Percentiles rank a stretch among this genome's conserved stretches.
Conservation (phyloP, 2,888 invertebrate species). For the Limnephilus lunatus region DNA sequence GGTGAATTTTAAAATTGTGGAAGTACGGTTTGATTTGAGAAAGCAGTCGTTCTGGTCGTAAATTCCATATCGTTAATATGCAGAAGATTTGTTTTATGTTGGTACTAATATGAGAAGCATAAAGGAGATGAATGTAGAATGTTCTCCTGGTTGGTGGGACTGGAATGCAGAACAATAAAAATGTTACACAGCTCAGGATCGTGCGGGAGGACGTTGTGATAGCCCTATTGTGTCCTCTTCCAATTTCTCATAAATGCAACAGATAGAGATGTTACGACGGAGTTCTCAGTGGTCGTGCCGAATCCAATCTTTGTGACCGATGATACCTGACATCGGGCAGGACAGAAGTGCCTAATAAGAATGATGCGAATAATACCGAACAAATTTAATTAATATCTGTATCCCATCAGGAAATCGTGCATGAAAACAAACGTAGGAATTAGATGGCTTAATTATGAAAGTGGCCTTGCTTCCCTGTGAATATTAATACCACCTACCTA, state of each 20-base stretch:
- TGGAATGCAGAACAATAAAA: too few relatives aligned
- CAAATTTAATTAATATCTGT: background rate
- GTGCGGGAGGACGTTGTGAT: background rate
- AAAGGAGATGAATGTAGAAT: too few relatives aligned
- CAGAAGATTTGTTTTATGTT: background rate
- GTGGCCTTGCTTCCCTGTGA: background rate
- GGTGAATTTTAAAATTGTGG: background rate
- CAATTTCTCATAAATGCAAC: background rate
- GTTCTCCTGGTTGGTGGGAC: too few relatives aligned
- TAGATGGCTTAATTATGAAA: background rate
- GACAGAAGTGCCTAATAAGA: background rate
- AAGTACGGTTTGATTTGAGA: background rate
- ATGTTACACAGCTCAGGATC: background rate
- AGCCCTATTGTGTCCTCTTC: background rate
- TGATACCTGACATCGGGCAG: background rate
- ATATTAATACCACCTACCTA: background rate
- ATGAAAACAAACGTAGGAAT: background rate
- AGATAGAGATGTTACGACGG: background rate
- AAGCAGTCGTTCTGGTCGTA: background rate
- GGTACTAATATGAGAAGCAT: too few relatives aligned
- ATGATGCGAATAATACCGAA: background rate
- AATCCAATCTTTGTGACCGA: background rate
- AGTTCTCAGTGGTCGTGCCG: background rate
- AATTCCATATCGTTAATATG: background rate
- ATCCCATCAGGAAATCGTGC: background rate